Evolutionary conservation across 2,888 invertebrate species (phyloP).

Genomic region (Heliconius hortense): DNA sequence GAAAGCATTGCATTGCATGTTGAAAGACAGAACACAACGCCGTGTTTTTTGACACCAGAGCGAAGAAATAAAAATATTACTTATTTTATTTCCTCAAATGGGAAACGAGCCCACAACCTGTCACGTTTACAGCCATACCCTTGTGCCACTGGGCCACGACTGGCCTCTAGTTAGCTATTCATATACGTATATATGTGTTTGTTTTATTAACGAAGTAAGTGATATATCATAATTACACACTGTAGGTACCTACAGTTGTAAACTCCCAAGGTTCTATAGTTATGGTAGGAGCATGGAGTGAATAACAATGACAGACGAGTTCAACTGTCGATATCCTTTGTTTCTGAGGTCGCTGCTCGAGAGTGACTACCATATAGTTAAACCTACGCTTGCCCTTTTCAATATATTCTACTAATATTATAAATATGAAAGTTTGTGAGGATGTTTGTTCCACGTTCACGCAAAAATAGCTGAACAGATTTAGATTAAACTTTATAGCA

Average conservation of each 20-base stretch:
- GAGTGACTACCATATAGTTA: constrained; percentile 49
- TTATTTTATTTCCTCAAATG: too few relatives aligned
- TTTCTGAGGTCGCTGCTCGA: constrained; percentile 61
- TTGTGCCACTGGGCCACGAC: background rate
- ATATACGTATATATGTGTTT: background rate
- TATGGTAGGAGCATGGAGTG: constrained; percentile 15
- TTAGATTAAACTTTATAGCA: too few relatives aligned
- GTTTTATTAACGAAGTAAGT: background rate
- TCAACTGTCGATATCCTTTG: constrained; percentile 58
- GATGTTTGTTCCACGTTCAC: too few relatives aligned
- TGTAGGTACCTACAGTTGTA: background rate
- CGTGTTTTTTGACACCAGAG: too few relatives aligned
- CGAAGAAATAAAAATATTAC: too few relatives aligned
- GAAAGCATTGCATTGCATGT: too few relatives aligned
- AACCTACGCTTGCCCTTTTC: background rate
- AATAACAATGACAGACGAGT: constrained; percentile 36
- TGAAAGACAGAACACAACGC: too few relatives aligned
- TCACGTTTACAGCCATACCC: too few relatives aligned
- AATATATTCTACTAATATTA: background rate
- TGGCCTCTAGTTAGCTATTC: too few relatives aligned
- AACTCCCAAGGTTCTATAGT: constrained; percentile 22
- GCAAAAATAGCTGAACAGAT: too few relatives aligned
- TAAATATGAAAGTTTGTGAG: too few relatives aligned
- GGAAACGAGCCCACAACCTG: too few relatives aligned
- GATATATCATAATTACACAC: constrained; percentile 15